Evolutionary conservation across 2,888 invertebrate species (phyloP), one percentile per base, ranked within the genome.

Genomic region (Thumatha senex): DNA sequence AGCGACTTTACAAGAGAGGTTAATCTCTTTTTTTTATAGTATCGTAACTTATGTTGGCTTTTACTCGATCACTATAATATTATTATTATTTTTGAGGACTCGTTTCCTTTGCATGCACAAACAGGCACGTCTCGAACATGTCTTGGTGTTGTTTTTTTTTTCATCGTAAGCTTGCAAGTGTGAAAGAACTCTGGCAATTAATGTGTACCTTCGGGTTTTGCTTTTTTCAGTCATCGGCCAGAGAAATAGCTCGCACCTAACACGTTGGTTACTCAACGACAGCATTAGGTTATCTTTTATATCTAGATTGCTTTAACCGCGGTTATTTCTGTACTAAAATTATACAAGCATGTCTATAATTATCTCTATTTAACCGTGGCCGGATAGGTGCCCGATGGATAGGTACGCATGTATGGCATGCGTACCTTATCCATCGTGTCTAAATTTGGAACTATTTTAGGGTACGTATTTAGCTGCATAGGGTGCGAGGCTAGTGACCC

Each of bases 401-500:
- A 24, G 18, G 18, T n/a, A 24, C 18, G 18, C 18, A 24, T 24
- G 18, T 56, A 51, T 54, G 59, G 58, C 56, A 52, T 49, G 59
- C 46, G 58, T 49, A 48, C 51, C 67, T n/a, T 67, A 74, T 63
- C 61, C 58, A 59, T 57, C 48, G 67, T 42, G 61, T 62, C 59
- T 76, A 74, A 72, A 72, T 72, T 68, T 72, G 72, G 63, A 57
- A 52, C 53, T 59, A 67, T 78, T 77, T 79, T 75, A 71, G 82
- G 80, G 80, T 70, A 70, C 60, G 67, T 63, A 84, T 84, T 83
- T 86, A 87, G 81, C 71, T 71, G 54, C 61, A 67, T 68, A 72
- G 82, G 82, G 84, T 76, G 72, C 68, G 80, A 75, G 84, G 86
- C 82, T 83, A 82, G 74, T 82, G 86, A 86, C 85, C 86, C 78